Evolutionary conservation across 2,888 invertebrate species (phyloP), one percentile per base, ranked within the genome.

Genomic region (Ypsolopha scabrella): DNA sequence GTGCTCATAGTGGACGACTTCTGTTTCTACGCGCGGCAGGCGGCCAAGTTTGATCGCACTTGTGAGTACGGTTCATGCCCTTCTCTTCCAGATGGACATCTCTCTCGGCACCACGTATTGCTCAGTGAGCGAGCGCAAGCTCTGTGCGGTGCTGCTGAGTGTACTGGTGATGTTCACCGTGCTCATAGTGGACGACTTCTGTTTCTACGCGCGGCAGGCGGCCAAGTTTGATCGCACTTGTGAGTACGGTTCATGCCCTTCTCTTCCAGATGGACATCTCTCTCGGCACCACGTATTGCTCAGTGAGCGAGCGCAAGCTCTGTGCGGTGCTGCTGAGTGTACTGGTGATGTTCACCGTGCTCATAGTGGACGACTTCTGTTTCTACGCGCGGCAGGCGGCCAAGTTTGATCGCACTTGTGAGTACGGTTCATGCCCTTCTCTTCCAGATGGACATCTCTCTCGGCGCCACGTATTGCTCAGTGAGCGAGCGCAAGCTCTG

Each of bases 41-140:
- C 80, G 0, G 71, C 67, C 54, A 72, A 70, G 46, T 55, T 70
- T 11, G 72, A 75, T 35, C 72, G 83, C 53, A 76, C 80, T 57
- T 85, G 87, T 87, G 54, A 74, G 81, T 68, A 24, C 24, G 4
- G 24, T 4, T n/a, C n/a, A 39, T 9, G 1, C 39, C 8, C 8
- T 1, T 39, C 8, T 10, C 6, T 57, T 62, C 0, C 65, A 87
- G 87, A 80, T 87, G 53, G 87, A 87, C 58, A 75, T 61, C 36
- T 81, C 74, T 43, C 75, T 87, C 41, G 83, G 82, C 0, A 75
- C 80, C 0, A 73, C 80, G 51, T 81, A 86, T 58, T 77, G 80
- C 0, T 58, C 65, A 4, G 63, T 65, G 6, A 75, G 75, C 13
- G 87, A 87, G 53, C 70, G 85, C 9, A 82, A 80, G 57, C 67